Evolutionary conservation across 2,113 vertebrate species (phyloP).

Genomic region (Ochotona princeps): DNA sequence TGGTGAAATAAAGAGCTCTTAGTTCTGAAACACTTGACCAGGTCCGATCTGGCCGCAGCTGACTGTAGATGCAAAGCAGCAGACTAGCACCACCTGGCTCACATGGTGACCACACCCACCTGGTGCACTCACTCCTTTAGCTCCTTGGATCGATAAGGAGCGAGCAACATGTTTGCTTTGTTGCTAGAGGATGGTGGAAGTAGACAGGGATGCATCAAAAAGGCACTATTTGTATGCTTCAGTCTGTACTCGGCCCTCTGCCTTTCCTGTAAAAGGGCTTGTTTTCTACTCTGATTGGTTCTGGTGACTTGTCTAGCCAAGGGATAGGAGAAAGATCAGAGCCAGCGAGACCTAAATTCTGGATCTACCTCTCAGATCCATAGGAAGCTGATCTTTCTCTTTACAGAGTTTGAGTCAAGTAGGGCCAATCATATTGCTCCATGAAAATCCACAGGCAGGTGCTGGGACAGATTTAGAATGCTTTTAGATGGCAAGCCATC

Average conservation of each 20-base stretch:
- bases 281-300: background rate
- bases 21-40: background rate
- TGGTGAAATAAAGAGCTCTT: background rate
- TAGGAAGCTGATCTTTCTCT: background rate
- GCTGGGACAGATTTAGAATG: background rate
- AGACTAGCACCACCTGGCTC: background rate
- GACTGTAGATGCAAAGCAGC: background rate
- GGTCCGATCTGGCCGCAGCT: background rate
- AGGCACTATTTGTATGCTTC: background rate
- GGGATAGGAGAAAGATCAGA: background rate
- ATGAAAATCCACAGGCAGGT: background rate
- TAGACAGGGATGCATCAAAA: no score
- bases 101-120: background rate
- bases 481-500: background rate
- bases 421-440: background rate
- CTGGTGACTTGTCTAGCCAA: background rate
- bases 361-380: no score
- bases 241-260: background rate
- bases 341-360: no score
- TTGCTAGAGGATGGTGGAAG: background rate
- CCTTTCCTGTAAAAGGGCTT: background rate
- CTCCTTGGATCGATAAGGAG: background rate
- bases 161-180: background rate
- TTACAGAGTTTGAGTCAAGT: background rate
- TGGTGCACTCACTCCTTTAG: background rate